A percentile compares a stretch with the other conserved stretches of the same genome.
Evolutionary conservation across 2,888 invertebrate genomes (phyloP).

Genomic region (Lithophane socia): DNA sequence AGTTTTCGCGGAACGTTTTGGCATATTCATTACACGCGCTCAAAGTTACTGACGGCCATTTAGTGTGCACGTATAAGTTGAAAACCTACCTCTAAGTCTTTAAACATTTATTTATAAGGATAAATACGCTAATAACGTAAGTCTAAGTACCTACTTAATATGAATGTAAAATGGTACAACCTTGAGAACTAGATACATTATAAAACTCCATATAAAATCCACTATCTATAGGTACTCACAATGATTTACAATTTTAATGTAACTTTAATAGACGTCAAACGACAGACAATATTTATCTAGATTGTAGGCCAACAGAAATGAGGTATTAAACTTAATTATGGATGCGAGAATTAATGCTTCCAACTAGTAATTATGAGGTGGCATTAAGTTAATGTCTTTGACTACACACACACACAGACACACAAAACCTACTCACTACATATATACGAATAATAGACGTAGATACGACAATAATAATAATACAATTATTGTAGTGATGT

Average conservation of each 20-base stretch:
- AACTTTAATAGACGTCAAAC: conserved; percentile 84
- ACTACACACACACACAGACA: conserved; percentile 71
- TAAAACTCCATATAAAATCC: conserved; percentile 59
- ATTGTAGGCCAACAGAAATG: conserved; percentile 88
- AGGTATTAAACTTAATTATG: conserved; percentile 90
- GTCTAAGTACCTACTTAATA: conserved; percentile 61
- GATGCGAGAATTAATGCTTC: conserved; percentile 89
- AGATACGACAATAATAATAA: conserved; percentile 41
- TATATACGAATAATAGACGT: conserved; percentile 47
- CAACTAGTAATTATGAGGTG: conserved; percentile 89
- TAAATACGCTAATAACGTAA: conserved; percentile 53
- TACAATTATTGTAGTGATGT: conserved; percentile 56
- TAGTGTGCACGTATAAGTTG: conserved; percentile 18
- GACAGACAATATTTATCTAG: conserved; percentile 88
- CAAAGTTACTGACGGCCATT: conserved; percentile 42
- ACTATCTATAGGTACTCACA: conserved; percentile 62
- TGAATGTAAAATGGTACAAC: conserved; percentile 62
- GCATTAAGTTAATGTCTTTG: conserved; percentile 90
- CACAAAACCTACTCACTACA: conserved; percentile 43
- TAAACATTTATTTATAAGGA: conserved; percentile 49
- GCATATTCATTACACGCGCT: conserved; percentile 54
- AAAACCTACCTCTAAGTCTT: conserved; percentile 9
- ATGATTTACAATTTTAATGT: conserved; percentile 83
- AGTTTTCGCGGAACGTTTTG: conserved; percentile 49
- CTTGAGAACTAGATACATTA: conserved; percentile 65